These are phyloP conservation scores for Tetramorium bicarinatum DNA, from an alignment of 2,888 invertebrate species.

Conservation along the genomic window DNA sequence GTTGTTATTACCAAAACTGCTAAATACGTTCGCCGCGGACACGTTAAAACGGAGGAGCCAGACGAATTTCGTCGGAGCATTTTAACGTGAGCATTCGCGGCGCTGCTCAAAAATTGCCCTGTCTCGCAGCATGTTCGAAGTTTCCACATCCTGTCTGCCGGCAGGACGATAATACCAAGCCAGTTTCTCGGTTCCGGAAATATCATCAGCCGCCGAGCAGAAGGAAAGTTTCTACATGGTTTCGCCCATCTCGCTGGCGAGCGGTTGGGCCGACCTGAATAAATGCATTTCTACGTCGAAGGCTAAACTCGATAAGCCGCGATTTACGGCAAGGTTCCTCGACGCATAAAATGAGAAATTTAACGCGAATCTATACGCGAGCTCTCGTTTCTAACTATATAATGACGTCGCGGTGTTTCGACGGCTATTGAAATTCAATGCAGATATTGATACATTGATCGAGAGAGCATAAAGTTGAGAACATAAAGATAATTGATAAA, in stretches of 20 bases:
- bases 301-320: conserved; percentile 57
- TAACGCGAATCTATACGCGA: conserved; percentile 22
- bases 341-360: conserved; percentile 52
- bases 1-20: conserved; percentile 34
- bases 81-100: neutral
- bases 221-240: conserved; percentile 46
- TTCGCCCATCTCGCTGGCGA: conserved; percentile 19
- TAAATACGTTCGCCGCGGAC: conserved; percentile 23
- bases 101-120: conserved; percentile 26
- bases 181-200: conserved; percentile 40
- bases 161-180: conserved; percentile 32
- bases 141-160: conserved; percentile 13
- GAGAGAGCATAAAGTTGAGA: too few relatives aligned
- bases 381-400: neutral
- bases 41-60: neutral
- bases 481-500: neutral
- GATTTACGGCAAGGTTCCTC: conserved; percentile 45
- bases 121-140: neutral
- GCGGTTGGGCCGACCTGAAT: conserved; percentile 35
- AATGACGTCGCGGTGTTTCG: neutral
- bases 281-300: conserved; percentile 49
- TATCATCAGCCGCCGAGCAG: conserved; percentile 42
- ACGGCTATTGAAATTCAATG: neutral
- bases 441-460: conserved; percentile 19
- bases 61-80: neutral